phyloP scores from a whole-genome alignment of 2,797 vertebrate species.

The Scleropages formosus region DNA sequence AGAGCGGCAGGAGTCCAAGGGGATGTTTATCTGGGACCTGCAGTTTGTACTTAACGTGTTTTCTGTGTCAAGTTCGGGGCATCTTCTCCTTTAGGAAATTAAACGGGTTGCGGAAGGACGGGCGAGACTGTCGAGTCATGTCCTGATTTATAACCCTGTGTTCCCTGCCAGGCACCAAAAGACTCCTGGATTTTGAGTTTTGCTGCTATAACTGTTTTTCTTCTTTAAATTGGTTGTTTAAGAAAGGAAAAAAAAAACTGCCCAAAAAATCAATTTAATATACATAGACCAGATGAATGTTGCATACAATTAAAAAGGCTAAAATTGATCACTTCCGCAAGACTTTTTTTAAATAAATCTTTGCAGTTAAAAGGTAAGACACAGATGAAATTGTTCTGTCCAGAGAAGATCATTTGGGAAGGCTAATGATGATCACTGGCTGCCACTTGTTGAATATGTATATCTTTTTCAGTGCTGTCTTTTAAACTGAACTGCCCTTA shows the following conservation, averaged over 20 bases:
- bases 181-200: background rate
- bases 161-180: constrained; percentile 4
- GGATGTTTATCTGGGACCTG: constrained; percentile 14
- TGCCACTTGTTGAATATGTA: background rate
- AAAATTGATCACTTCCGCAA: constrained; percentile 2
- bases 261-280: background rate
- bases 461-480: background rate
- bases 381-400: background rate
- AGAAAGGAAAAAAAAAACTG: no score
- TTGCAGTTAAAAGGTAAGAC: background rate
- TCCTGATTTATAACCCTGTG: background rate
- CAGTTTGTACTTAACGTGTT: constrained; percentile 8
- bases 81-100: background rate
- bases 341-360: background rate
- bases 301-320: background rate
- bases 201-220: background rate
- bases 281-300: background rate
- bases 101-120: background rate
- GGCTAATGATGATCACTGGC: background rate
- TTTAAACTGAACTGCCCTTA: background rate
- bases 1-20: background rate
- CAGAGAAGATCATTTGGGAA: background rate
- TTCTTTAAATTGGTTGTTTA: constrained; percentile 15
- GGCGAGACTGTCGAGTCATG: background rate
- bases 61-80: background rate